phyloP scores from a whole-genome alignment of 2,797 vertebrate genomes.

The Pempheris klunzingeri region DNA sequence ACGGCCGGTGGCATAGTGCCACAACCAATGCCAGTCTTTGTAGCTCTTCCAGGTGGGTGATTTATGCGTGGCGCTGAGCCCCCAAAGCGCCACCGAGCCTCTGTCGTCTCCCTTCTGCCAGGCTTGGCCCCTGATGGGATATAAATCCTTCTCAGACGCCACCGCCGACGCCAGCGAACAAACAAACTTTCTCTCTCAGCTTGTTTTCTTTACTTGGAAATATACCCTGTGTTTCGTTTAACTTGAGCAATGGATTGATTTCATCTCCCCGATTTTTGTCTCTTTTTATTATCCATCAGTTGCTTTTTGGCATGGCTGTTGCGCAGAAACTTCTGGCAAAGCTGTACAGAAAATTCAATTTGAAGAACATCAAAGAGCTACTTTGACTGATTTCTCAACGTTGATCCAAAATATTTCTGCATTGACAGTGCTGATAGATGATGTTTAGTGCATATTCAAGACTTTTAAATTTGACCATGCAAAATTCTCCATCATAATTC shows the following conservation, averaged over 20 bases:
- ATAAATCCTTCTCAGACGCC: constrained; percentile 73
- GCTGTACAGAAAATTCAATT: not conserved
- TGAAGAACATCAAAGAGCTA: constrained; percentile 11
- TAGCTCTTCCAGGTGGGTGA: constrained; percentile 79
- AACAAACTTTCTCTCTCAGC: constrained; percentile 61
- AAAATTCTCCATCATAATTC: not conserved
- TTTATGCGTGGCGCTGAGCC: constrained; percentile 75
- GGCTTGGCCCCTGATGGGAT: constrained; percentile 64
- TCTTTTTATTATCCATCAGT: constrained; percentile 16
- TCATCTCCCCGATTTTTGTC: constrained; percentile 23
- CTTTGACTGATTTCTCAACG: constrained; percentile 15
- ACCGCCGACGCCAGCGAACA: constrained; percentile 32
- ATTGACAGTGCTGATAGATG: not conserved
- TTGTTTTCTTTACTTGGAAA: constrained; percentile 51
- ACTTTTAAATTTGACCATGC: not conserved
- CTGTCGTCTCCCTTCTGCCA: constrained; percentile 72
- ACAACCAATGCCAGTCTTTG: constrained; percentile 67
- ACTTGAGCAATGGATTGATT: constrained; percentile 25
- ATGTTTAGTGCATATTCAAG: not conserved
- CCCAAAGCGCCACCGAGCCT: constrained; percentile 65
- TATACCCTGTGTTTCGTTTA: constrained; percentile 13
- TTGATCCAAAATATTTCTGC: constrained; percentile 41
- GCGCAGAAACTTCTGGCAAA: constrained; percentile 15
- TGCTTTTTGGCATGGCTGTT: constrained; percentile 23
- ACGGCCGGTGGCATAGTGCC: constrained; percentile 55